phyloP scores from a whole-genome alignment of 2,797 vertebrate genomes.

The Rachycentron canadum region DNA sequence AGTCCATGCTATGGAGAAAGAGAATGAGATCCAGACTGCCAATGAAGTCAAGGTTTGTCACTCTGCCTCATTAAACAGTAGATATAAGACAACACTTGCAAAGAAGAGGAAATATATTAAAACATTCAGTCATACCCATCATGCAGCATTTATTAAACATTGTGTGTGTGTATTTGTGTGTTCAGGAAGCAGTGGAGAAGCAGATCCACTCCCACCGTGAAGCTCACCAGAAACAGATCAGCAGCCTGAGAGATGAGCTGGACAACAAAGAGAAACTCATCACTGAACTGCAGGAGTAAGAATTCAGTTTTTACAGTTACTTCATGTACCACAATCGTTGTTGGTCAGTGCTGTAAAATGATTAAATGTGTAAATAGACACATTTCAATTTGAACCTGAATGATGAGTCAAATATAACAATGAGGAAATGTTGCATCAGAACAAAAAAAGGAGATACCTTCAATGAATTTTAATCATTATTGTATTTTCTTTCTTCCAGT shows the following conservation, averaged over 20 bases:
- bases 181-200: constrained; percentile 95
- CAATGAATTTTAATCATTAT: background rate
- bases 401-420: background rate
- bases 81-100: background rate
- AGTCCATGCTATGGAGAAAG: constrained; percentile 98
- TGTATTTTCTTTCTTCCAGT: constrained; percentile 74
- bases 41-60: constrained; percentile 95
- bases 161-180: constrained; percentile 8
- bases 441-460: background rate
- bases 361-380: background rate
- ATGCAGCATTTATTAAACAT: background rate
- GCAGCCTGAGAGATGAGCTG: constrained; percentile 95
- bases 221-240: constrained; percentile 96
- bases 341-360: too few relatives aligned
- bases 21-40: constrained; percentile 96
- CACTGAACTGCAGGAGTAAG: constrained; percentile 97
- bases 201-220: constrained; percentile 98
- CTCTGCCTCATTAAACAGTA: background rate
- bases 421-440: background rate
- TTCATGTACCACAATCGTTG: constrained; percentile 81
- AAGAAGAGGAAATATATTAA: background rate
- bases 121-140: too few relatives aligned
- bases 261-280: constrained; percentile 96
- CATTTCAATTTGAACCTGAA: background rate
- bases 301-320: constrained; percentile 79